Percentiles rank a stretch among this genome's conserved stretches.
Conservation (phyloP, 2,797 vertebrate species). For the Schizopygopsis malacanthus region DNA sequence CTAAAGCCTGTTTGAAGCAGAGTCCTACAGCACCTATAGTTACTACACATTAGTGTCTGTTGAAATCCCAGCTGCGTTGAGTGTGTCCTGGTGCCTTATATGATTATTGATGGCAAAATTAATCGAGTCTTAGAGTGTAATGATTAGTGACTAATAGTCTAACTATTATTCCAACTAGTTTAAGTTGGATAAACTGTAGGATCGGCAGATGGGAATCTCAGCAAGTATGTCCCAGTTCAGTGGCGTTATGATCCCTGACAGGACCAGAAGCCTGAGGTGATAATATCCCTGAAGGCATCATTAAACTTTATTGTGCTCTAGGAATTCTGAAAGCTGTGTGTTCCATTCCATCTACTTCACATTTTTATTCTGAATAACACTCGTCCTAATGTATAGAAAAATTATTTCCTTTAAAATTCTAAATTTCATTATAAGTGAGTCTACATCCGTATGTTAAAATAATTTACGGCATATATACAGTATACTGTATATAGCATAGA, state of each 20-base stretch:
- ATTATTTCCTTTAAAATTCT: neutral
- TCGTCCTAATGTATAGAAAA: neutral
- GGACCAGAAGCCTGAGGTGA: constrained; percentile 14
- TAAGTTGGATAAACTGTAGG: constrained; percentile 16
- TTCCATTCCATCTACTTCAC: neutral
- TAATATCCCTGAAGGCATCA: constrained; percentile 39
- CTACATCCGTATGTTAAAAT: neutral
- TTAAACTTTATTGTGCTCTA: constrained; percentile 30
- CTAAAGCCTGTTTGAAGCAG: neutral
- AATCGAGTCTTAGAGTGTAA: constrained; percentile 9
- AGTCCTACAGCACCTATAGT: neutral
- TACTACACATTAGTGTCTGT: neutral
- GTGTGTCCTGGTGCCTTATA: neutral
- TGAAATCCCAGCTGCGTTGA: neutral
- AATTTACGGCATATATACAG: neutral
- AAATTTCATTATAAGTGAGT: constrained; percentile 7
- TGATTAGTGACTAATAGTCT: constrained; percentile 37
- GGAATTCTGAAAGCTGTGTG: constrained; percentile 5
- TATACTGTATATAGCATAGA: neutral
- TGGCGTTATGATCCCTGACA: constrained; percentile 40
- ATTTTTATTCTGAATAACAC: constrained; percentile 3
- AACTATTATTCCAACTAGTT: constrained; percentile 28
- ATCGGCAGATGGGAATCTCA: constrained; percentile 36
- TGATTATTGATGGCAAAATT: neutral
- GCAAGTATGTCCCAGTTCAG: constrained; percentile 14